A percentile compares a stretch with the other conserved stretches of the same genome.
Evolutionary conservation across 2,113 vertebrate species (phyloP).

Genomic region (Erythrocercus mccallii): DNA sequence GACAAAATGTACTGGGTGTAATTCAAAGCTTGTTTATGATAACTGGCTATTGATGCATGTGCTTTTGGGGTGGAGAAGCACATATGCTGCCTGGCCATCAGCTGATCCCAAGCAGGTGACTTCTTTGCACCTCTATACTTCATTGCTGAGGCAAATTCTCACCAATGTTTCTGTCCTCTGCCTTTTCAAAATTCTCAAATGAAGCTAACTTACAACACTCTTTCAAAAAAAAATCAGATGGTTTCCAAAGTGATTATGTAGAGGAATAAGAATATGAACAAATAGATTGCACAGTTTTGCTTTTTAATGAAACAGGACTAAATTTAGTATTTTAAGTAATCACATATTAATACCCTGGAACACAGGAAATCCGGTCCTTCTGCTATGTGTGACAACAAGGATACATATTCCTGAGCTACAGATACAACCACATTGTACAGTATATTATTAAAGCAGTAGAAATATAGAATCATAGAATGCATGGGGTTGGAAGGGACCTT

Average conservation of each 20-base stretch:
- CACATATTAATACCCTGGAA: background rate
- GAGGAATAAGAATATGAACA: background rate
- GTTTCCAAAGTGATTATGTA: background rate
- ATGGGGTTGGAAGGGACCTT: background rate
- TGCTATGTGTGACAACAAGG: background rate
- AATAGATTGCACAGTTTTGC: background rate
- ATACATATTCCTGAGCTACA: background rate
- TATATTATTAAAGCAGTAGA: background rate
- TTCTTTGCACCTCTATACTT: background rate
- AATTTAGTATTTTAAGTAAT: background rate
- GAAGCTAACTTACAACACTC: background rate
- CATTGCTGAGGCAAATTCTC: background rate
- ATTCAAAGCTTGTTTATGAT: background rate
- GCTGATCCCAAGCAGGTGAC: background rate
- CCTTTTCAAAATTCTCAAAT: background rate
- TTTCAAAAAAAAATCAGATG: background rate
- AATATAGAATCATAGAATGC: background rate
- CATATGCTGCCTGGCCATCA: background rate
- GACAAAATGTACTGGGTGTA: background rate
- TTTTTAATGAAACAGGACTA: background rate
- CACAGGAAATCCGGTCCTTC: background rate
- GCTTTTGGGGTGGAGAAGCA: background rate
- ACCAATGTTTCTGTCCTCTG: background rate
- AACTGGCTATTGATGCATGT: background rate
- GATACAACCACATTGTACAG: background rate